A percentile compares a stretch with the other conserved stretches of the same genome.
phyloP scores from a whole-genome alignment of 2,113 vertebrate genomes.

The Orientallactaga bullata region DNA sequence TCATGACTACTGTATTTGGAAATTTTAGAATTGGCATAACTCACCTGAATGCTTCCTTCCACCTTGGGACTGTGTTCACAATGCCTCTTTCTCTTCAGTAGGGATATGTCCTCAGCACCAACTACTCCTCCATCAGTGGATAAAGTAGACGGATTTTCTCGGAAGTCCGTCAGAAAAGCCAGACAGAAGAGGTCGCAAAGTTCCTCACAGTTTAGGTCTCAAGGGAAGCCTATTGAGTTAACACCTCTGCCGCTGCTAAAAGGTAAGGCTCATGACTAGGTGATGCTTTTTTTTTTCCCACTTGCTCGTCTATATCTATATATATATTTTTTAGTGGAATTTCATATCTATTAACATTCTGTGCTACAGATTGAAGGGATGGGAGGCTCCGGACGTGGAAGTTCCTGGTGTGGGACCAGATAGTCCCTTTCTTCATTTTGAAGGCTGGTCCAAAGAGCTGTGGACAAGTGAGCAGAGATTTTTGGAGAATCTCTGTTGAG shows the following conservation, averaged over 20 bases:
- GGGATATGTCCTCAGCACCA: constrained; percentile 99
- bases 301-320: background rate
- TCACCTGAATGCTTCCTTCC: background rate
- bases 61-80: constrained; percentile 65
- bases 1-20: background rate
- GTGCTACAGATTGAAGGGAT: background rate
- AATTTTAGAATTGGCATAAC: constrained; percentile 26
- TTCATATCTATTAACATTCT: constrained; percentile 48
- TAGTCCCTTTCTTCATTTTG: background rate
- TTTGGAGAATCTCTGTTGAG: background rate
- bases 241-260: constrained; percentile 98
- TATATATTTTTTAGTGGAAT: constrained; percentile 33
- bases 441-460: constrained; percentile 25
- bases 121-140: constrained; percentile 99
- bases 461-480: constrained; percentile 11
- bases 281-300: constrained; percentile 48
- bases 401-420: constrained; percentile 10
- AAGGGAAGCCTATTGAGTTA: constrained; percentile 99
- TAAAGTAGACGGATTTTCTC: constrained; percentile 99
- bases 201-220: constrained; percentile 99
- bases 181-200: constrained; percentile 99
- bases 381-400: background rate
- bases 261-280: constrained; percentile 90
- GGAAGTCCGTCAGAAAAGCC: constrained; percentile 99
- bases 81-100: constrained; percentile 87